Conservation (phyloP, 92 coral and sea anemone species). For the Bergia sp. region DNA sequence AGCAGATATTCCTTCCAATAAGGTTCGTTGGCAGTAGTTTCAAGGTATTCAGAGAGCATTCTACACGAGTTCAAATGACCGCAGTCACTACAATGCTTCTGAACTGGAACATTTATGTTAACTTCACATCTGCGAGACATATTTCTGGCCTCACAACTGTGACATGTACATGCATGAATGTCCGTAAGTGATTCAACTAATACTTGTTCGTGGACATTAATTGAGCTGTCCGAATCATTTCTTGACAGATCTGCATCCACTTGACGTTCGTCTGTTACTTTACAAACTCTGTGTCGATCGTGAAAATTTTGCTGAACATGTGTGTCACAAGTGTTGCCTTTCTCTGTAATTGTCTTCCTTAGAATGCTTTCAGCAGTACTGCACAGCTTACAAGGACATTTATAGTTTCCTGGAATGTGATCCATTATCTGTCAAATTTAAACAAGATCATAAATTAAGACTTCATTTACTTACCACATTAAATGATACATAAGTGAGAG, state of each 20-base stretch:
- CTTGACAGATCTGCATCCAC: neutral
- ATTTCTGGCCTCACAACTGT: slow-evolving; percentile 1
- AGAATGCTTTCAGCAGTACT: neutral
- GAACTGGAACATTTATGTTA: neutral
- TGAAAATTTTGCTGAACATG: neutral
- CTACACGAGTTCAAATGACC: slow-evolving; percentile 5
- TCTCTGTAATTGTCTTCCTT: neutral
- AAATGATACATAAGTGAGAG: neutral
- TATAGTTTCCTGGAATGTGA: slow-evolving; percentile 1
- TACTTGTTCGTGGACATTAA: neutral
- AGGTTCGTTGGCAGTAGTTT: slow-evolving; percentile 42
- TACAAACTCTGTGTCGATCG: neutral
- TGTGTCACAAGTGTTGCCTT: neutral
- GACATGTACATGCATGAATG: neutral
- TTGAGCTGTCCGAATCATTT: neutral
- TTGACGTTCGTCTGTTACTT: neutral
- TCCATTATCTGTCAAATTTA: slow-evolving; percentile 28
- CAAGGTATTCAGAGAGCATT: slow-evolving; percentile 64
- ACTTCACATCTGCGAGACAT: neutral
- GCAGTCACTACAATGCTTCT: neutral
- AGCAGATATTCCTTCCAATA: slow-evolving; percentile 68
- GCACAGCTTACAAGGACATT: slow-evolving; percentile 2
- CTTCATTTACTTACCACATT: neutral
- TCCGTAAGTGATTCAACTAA: neutral
- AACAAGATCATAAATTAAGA: neutral